Evolutionary conservation across 2,113 vertebrate species (phyloP), one percentile per base, ranked within the genome.

Genomic region (Halichoerus grypus): DNA sequence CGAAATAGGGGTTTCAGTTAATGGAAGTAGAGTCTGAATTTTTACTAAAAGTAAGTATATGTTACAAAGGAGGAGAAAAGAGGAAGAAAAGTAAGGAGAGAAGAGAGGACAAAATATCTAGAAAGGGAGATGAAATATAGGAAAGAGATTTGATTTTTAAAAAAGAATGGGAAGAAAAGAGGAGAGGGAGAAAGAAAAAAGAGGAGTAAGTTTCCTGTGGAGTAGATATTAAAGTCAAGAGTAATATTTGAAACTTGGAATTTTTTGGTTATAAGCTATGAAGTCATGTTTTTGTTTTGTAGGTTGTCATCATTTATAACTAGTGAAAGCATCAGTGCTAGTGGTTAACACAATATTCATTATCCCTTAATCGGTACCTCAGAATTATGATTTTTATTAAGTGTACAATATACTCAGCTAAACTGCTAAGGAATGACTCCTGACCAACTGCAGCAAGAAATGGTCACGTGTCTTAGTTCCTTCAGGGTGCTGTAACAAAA

Each of bases 341-440:
- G 10, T 49, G 89, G 26, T 95, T 49, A 85, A 22, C 3, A 72
- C 2, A 59, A 26, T 28, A 74, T 53, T 33, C 16, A 86, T 77
- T 97, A 87, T 39, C 10, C 42, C 79, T 83, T 91, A 77, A 36
- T 87, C 42, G 63, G 11, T 77, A 28, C 28, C 33, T 88, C 49
- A 91, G 51, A 96, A 53, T 24, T 82, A n/a, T 71, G 42, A 15
- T 31, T 94, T 83, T 77, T 65, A 79, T 33, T 46, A 88, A 91
- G 26, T 39, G 13, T 63, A 19, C 16, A 72, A n/a, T 79, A 67
- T 59, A 46, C 14, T 91, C 72, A 76, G 28, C 22, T 77, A 76
- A 93, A 86, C 71, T 82, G 46, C n/a, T 65, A 42, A 65, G 39
- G 39, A 74, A 42, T 65, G 87, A 96, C 39, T 13, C 39, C 42